Evolutionary conservation across 2,797 vertebrate species (phyloP).

Genomic region (Diceros bicornis): DNA sequence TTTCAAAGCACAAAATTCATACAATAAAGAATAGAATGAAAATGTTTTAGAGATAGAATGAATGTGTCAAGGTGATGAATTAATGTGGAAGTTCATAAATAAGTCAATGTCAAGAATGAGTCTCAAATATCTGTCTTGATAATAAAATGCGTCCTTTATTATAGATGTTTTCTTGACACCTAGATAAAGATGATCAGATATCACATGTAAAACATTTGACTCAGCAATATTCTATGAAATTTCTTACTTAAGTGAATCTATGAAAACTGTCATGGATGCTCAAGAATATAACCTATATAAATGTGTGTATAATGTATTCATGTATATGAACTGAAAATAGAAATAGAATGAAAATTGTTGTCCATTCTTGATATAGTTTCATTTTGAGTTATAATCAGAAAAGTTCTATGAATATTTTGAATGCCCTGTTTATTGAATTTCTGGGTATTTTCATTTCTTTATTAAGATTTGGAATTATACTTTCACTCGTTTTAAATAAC

Average conservation of each 20-base stretch:
- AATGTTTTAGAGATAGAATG: not conserved
- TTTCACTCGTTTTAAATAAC: constrained; percentile 29
- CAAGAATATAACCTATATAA: not conserved
- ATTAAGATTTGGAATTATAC: not conserved
- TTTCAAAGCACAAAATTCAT: not conserved
- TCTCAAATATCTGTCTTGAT: not conserved
- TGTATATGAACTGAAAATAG: not conserved
- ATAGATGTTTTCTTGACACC: not conserved
- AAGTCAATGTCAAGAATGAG: not conserved
- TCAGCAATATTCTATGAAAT: not conserved
- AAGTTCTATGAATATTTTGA: not conserved
- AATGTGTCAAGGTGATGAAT: not conserved
- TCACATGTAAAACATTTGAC: not conserved
- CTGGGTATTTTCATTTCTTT: constrained; percentile 3
- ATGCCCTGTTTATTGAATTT: not conserved
- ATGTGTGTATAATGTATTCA: not conserved
- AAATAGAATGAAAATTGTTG: not conserved
- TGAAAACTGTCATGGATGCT: not conserved
- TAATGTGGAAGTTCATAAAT: not conserved
- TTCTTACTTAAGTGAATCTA: not conserved
- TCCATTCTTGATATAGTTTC: not conserved
- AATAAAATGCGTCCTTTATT: not conserved
- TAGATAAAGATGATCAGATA: not conserved
- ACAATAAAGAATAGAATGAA: not conserved
- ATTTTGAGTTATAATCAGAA: not conserved